Base-by-base conservation (phyloP, 2,113 vertebrate genomes). In the Anarrhichthys ocellatus region DNA sequence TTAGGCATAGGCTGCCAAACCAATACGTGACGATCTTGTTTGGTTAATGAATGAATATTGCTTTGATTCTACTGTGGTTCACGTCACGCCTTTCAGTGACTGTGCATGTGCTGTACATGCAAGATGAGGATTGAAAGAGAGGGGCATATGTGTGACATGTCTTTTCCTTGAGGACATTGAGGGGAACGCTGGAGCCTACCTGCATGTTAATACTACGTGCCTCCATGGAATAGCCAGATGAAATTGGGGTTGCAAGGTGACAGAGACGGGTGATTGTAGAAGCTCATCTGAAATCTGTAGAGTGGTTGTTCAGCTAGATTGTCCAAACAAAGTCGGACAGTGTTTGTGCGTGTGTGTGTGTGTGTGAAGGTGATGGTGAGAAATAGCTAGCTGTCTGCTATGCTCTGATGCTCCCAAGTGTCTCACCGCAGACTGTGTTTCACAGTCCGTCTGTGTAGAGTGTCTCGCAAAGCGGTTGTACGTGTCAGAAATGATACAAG, bases 231-330 rank as follows among this genome's bases (percentile, higher is more conserved):
- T 81, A 29, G 72, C 29, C 54, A 38, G 78, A 54, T 71, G 65
- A 80, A 68, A 91, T 82, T 87, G 78, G 24, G 81, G 85, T 82
- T 52, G 58, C 56, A 56, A 81, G 56, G 82, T 88, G 84, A 83
- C 75, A 77, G 71, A 62, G 72, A 36, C 9, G 0, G 86, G 50
- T 69, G 81, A 81, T 74, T 82, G 78, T 88, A 76, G 77, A 87
- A 87, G 75, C 69, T 80, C 64, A 87, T 87, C 75, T 80, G 56
- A 81, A 83, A 80, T 88, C 73, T 85, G 65, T 48, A 38, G 44
- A 81, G 46, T 36, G 64, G 72, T 44, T 72, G 72, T 86, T 59
- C 50, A 71, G 72, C 67, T 50, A 42, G 62, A 77, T 83, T 59
- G 69, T 52, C 73, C 73, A 70, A 86, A 77, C 69, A 78, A 54